Base-by-base conservation (phyloP, 2,797 vertebrate genomes). In the Periparus ater region DNA sequence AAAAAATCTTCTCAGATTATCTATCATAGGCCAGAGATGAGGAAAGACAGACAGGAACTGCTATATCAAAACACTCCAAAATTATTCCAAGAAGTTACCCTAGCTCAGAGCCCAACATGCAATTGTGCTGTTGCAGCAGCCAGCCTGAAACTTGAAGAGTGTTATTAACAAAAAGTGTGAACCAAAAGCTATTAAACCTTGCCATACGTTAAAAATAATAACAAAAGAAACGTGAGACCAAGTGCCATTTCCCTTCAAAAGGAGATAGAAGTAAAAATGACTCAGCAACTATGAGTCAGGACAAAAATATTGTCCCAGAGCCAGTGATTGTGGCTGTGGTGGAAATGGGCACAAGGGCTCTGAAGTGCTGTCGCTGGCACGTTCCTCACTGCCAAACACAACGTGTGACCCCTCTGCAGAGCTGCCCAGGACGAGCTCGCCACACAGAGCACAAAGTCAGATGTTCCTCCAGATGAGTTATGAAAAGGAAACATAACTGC, bases 251-350 rank as follows among this genome's bases (percentile, higher is more conserved):
- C 81, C 88, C 44, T 92, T 92, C 76, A 63, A 76, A 93, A 63
- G 57, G 60, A 34, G 88, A 93, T 84, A 86, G 91, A 93, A 94
- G 92, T 83, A 66, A 92, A 85, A 85, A 57, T 96, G 67, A 96
- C 88, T 96, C 96, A 96, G 95, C 96, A 94, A 2, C 65, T 44
- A 2, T 94, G 96, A 96, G 91, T 97, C 96, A 96, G 91, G 93
- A 38, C 71, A 82, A 86, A 88, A 91, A 96, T 77, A 63, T 76
- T 92, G 89, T 85, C 88, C 34, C 5, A 0, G 61, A 93, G 93
- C 92, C 96, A 96, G 87, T 0, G 55, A 88, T 44, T 90, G 94
- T 76, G 78, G 81, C 84, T 84, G 36, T 70, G 25, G 47, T 70
- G 65, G 86, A 84, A 92, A 54, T 0, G 13, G 63, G 70, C 89